These are phyloP conservation scores for Thereva nobilitata DNA, from an alignment of 2,888 invertebrate genomes.

Conservation along the genomic window DNA sequence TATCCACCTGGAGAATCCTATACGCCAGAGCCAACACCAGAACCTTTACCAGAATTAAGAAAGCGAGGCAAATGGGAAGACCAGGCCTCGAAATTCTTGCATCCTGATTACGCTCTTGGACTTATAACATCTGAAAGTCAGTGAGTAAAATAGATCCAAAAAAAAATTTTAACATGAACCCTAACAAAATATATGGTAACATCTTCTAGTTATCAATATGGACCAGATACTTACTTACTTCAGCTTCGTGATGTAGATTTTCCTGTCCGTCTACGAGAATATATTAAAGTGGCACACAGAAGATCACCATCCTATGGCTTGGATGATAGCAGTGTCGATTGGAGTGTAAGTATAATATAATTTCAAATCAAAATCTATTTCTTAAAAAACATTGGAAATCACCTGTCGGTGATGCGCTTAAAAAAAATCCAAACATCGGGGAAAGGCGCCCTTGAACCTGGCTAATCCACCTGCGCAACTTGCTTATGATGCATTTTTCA, in stretches of 20 bases:
- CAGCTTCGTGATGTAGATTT: slow-evolving; percentile 93
- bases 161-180: slow-evolving; percentile 1
- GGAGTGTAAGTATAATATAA: slow-evolving; percentile 65
- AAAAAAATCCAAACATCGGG: too few relatives aligned
- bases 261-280: slow-evolving; percentile 89
- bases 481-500: too few relatives aligned
- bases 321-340: slow-evolving; percentile 75
- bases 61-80: slow-evolving; percentile 69
- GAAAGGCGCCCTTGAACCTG: too few relatives aligned
- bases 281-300: slow-evolving; percentile 89
- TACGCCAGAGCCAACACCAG: slow-evolving; percentile 78
- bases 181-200: not conserved
- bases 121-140: slow-evolving; percentile 82
- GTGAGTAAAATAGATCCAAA: slow-evolving; percentile 61
- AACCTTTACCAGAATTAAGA: slow-evolving; percentile 59
- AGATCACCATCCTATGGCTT: slow-evolving; percentile 74
- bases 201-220: slow-evolving; percentile 84
- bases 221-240: slow-evolving; percentile 93
- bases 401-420: too few relatives aligned
- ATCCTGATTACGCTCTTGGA: slow-evolving; percentile 83
- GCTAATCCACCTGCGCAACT: too few relatives aligned
- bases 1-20: slow-evolving; percentile 85
- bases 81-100: slow-evolving; percentile 74
- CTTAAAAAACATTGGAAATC: too few relatives aligned
- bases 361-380: not conserved